Base-by-base conservation (phyloP, 92 coral and sea anemone species). In the Phenganax stokvisi region DNA sequence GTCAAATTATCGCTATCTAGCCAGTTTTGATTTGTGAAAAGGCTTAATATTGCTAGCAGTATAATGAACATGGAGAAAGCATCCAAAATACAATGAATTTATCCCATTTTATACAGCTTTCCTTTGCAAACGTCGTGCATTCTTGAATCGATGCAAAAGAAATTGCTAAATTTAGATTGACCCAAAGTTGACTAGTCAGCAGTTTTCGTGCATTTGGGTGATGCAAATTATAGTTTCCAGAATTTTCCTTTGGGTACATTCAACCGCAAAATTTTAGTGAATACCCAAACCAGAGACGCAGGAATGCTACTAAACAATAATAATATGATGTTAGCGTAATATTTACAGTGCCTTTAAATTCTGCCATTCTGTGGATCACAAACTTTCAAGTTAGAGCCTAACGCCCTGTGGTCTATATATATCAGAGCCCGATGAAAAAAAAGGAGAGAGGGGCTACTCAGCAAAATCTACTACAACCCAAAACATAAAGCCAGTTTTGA, bases 341-440 rank as follows among this genome's bases (percentile, higher is more conserved):
- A 54, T 56, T 57, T 29, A 53, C 7, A 57, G 17, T 53, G 29
- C 28, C 58, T 76, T 57, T 59, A 20, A 57, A 17, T 44, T 30
- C 81, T 76, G 81, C 81, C 81, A 37, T 15, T 76, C 55, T 27
- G 68, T 37, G 81, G 81, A 76, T 76, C 81, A 76, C 81, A 76
- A 76, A 59, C 9, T 12, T 76, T 9, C 10, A 57, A 76, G n/a
- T 3, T 29, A 57, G 53, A 56, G 28, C 44, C 51, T 0, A 57
- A 76, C 81, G 81, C 58, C 81, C 81, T 17, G 9, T 76, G 70
- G 81, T 76, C 68, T 59, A 76, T 20, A 20, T 20, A 20, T 20
- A 20, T 20, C 25, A 20, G 25, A 20, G 25, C 25, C 25, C 25
- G 25, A 20, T 20, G 25, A 20, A 20, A 20, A 20, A 20, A 20